Conservation (phyloP, 2,888 invertebrate genomes). For the Cosmia pyralina region DNA sequence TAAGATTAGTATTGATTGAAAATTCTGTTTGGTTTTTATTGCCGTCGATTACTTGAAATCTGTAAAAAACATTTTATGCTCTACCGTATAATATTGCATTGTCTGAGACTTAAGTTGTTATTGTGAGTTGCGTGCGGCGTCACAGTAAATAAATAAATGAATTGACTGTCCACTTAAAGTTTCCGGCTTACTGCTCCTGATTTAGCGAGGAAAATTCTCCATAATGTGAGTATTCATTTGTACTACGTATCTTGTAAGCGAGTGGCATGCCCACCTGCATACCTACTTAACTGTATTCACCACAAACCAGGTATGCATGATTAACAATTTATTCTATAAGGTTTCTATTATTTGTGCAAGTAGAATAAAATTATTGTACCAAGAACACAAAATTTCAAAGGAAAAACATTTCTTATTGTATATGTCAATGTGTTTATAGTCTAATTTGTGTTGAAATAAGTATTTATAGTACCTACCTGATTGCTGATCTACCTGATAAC, state of each 20-base stretch:
- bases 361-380: conserved; percentile 1
- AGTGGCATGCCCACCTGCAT: conserved; percentile 26
- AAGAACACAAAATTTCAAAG: not conserved
- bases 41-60: conserved; percentile 39
- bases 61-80: conserved; percentile 27
- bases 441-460: not conserved
- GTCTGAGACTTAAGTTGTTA: conserved; percentile 50
- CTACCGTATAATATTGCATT: conserved; percentile 37
- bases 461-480: conserved; percentile 22
- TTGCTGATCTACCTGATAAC: not conserved
- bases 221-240: conserved; percentile 61
- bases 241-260: conserved; percentile 19
- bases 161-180: conserved; percentile 44
- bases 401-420: not conserved
- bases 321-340: not conserved
- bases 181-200: conserved; percentile 42
- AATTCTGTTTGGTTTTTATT: conserved; percentile 59
- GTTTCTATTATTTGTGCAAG: not conserved
- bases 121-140: conserved; percentile 59
- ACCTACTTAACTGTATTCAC: conserved; percentile 15
- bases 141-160: conserved; percentile 54
- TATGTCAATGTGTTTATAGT: not conserved
- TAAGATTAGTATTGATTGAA: conserved; percentile 71
- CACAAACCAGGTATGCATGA: conserved; percentile 26
- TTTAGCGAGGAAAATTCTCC: conserved; percentile 39